Base-by-base conservation (phyloP, 2,888 invertebrate species). In the Eupithecia insigniata region DNA sequence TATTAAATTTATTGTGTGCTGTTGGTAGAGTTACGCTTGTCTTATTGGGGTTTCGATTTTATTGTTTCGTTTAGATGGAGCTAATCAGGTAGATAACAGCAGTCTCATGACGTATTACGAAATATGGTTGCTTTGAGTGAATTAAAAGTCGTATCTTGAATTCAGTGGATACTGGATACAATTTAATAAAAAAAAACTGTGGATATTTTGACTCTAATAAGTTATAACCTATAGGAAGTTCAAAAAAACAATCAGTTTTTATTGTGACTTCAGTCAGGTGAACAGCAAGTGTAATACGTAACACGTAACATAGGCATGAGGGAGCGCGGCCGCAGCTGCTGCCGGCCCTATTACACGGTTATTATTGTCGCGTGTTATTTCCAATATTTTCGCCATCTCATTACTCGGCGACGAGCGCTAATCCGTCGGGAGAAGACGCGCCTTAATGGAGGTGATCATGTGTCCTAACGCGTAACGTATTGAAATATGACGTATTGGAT, bases 381-480 rank as follows among this genome's bases (percentile, higher is more conserved):
- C 89, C 91, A 91, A 92, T 91, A 92, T 92, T 92, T 90, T 88
- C 88, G 86, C 89, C 92, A 90, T 92, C 93, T 93, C 93, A 93
- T 94, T 94, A 94, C 90, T 87, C 85, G 85, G 82, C 80, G 82
- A 80, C 86, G 90, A 88, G 85, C 85, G 88, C 89, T 92, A 93
- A 92, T 93, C 93, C 93, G 86, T 84, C 92, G 93, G 92, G 93
- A 93, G 90, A 88, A 84, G 88, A 86, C 88, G 87, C 84, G 85
- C 85, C 87, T 84, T 92, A 92, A 92, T 93, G 91, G 90, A 89
- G 89, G 92, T 92, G 92, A 92, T 92, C 92, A 90, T 90, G 89
- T 92, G 92, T 92, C 92, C 89, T 90, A 84, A 83, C 89, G 89
- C 87, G 89, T 89, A 89, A 91, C 91, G 89, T 92, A 91, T 92